Conservation (phyloP, 2,113 vertebrate genomes). For the Cairina moschata region DNA sequence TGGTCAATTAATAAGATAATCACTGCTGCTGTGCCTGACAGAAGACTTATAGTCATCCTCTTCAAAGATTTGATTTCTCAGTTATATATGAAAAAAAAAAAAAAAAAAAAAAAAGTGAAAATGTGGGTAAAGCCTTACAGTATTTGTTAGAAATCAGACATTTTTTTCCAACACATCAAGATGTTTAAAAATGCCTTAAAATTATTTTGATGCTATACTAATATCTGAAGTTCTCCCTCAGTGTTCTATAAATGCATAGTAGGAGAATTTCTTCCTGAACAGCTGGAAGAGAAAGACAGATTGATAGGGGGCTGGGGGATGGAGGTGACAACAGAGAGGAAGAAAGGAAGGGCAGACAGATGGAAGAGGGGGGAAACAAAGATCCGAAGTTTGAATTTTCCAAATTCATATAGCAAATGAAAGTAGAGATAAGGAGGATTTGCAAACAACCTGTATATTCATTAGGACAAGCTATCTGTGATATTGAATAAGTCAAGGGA, state of each 20-base stretch:
- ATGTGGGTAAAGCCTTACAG: not conserved
- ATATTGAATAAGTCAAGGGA: not conserved
- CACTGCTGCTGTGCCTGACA: not conserved
- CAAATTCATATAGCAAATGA: not conserved
- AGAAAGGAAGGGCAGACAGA: not conserved
- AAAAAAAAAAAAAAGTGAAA: not conserved
- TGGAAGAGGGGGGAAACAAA: not conserved
- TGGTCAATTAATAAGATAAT: not conserved
- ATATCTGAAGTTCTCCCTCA: not conserved
- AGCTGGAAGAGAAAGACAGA: not conserved
- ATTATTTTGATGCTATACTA: not conserved
- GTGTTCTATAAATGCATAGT: not conserved
- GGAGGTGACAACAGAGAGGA: not conserved
- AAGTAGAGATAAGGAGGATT: not conserved
- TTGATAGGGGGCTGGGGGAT: not conserved
- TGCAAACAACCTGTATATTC: not conserved
- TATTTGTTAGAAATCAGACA: not conserved
- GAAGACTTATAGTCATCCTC: not conserved
- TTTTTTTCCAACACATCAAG: not conserved
- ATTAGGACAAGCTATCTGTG: not conserved
- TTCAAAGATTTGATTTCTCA: not conserved
- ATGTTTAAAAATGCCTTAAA: not conserved
- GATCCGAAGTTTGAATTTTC: not conserved
- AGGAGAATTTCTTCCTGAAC: not conserved
- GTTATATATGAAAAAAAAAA: not conserved